Base-by-base conservation (phyloP, 2,888 invertebrate species). In the Nebria salina region DNA sequence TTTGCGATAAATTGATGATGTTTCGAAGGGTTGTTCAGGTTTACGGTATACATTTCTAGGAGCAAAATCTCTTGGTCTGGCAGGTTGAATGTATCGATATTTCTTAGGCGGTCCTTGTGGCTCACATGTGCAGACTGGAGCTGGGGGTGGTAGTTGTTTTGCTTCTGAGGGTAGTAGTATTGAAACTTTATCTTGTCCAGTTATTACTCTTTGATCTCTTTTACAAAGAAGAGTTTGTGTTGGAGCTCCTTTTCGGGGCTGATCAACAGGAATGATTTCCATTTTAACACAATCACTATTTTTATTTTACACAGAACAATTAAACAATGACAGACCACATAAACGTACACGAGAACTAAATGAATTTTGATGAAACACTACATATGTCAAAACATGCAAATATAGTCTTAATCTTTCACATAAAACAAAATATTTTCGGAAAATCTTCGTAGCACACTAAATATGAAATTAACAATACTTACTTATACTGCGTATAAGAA, bases 1-100 rank as follows among this genome's bases (percentile, higher is more conserved):
- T 84, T 93, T 90, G 82, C 92, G 92, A 86, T 94, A 94, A 0
- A 94, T 92, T 20, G 94, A 94, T 83, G 91, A 90, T 74, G 88
- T 88, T 82, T 93, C 93, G 85, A 94, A 90, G 0, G 90, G 91
- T 0, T 91, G 90, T 0, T 90, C 88, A 0, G 94, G 93, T 74
- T 91, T 91, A 86, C 90, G 87, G 85, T 93, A 93, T 84, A 89
- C 90, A 0, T 91, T 88, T 0, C 90, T 88, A 0, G 92, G 92
- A 0, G 92, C 92, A 85, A 90, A 92, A 7, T 91, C 91, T 9
- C 91, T 90, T 0, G 92, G 92, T 75, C 91, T 89, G 8, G 88
- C 88, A 0, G 92, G 92, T 85, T 92, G 92, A 83, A 92, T 91
- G 87, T 89, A 89, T 72, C 54, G 54, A 54, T 54, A 54, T 54